Evolutionary conservation across 2,888 invertebrate species (phyloP), one percentile per base, ranked within the genome.

Genomic region (Volucella inflata): DNA sequence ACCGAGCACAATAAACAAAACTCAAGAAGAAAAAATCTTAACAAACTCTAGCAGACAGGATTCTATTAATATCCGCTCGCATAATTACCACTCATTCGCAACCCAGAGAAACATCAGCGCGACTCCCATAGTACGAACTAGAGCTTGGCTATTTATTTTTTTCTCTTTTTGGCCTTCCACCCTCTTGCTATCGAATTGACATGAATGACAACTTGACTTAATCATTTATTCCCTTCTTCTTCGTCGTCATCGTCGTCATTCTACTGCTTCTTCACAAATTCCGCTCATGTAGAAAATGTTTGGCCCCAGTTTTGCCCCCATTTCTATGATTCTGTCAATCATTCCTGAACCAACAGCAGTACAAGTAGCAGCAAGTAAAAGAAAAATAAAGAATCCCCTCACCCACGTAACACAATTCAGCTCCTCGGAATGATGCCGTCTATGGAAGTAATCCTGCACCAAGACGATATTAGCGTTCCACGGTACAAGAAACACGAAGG

Each of bases 11-110:
- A 4, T n/a, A 50, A 53, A 40, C 14, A 50, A 76, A 60, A 60
- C 70, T 17, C 53, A 48, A 55, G 40, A 48, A 14, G 30, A 62
- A 59, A 57, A 55, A 65, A 51, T 62, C 67, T 36, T 53, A 72
- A 75, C 75, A 71, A 80, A 48, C 38, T 76, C 71, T 46, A 55
- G 50, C 67, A 85, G 80, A 76, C 85, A 85, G 85, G 64, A 85
- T 85, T 85, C 85, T 85, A 85, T 85, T 85, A 85, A 85, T 85
- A 85, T 85, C 85, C 85, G 85, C 81, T 85, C 71, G 81, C 81
- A 81, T 85, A 85, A 85, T 85, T 85, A 85, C 85, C 81, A 85
- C 85, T 85, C 85, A 81, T 85, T 85, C 81, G 81, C 81, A 85
- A 85, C 81, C 30, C 85, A 62, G 60, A 64, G 57, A 72, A 30